Base-by-base conservation (phyloP, 2,797 vertebrate species). In the Champsocephalus esox region DNA sequence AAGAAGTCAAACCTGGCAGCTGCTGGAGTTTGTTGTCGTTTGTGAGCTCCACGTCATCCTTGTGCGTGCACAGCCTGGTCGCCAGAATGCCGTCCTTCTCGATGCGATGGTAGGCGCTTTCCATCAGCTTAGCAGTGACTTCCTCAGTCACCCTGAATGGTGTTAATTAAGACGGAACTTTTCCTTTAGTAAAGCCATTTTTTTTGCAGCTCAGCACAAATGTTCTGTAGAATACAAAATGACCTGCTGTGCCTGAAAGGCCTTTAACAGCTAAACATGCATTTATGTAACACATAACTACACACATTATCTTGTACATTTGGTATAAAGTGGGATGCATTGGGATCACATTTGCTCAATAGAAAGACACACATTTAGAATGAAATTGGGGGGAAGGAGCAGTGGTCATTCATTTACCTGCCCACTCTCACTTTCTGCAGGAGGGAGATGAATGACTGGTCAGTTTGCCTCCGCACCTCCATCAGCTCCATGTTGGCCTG, bases 1-100 rank as follows among this genome's bases (percentile, higher is more conserved):
- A 64, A 51, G 9, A 59, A 52, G 12, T 73, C 86, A 70, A 56
- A 99, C 98, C 98, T 92, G 96, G 89, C 1, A 99, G 92, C 81
- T 97, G 95, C 64, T 94, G 93, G 57, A 99, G 95, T 75, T 94
- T 71, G 70, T 88, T 96, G 74, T 96, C 92, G 0, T 99, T 99
- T 9, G 97, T 99, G 62, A 97, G 89, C 80, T 97, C 97, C 70
- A 99, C 98, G 0, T 99, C 98, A 46, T 98, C 96, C 88, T 97
- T 99, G 91, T 99, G 98, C 0, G 98, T 99, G 89, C 98, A 99
- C 46, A 99, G 95, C 71, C 96, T 93, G 0, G 98, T 99, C 16
- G 98, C 98, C 79, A 99, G 87, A 78, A 99, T 98, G 46, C 97
- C 98, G 9, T 99, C 96, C 64, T 79, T 92, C 87, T 97, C 97